Base-by-base conservation (phyloP, 2,888 invertebrate species). In the Odontothrips loti region DNA sequence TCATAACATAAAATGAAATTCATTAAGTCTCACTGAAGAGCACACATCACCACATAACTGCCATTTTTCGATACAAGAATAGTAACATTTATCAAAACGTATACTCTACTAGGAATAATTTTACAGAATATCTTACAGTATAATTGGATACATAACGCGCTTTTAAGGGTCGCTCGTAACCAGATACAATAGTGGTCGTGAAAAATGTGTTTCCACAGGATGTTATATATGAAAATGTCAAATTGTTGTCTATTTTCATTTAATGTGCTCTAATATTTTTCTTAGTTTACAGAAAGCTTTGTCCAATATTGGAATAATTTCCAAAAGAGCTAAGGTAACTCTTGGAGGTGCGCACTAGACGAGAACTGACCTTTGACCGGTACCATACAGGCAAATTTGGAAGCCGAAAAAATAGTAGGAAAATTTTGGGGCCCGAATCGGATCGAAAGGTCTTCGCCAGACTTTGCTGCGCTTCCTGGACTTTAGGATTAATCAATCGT, bases 351-450 rank as follows among this genome's bases (percentile, higher is more conserved):
- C 34, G 58, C 58, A 58, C n/a, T 58, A 20, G 20, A 58, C 58
- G 6, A n/a, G 58, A 17, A 51, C 15, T 58, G 58, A 58, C 68
- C 68, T 23, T 12, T 4, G 68, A 75, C 27, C 68, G 27, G 68
- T 27, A 75, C 27, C 68, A 75, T 75, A 75, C 68, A 75, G 68
- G 68, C 68, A 27, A 75, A 75, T 27, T 75, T 75, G 58, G 58
- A 58, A 43, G 34, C 34, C 34, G 34, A 43, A 43, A 43, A 43
- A 43, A 43, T 43, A 43, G 34, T 43, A 43, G 34, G 34, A 43
- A 6, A 43, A 58, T 58, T 58, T 58, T 58, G 58, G n/a, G 58
- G 58, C 58, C 58, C n/a, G 58, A 58, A 58, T 58, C 58, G n/a
- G 58, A n/a, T 58, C 58, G 17, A n/a, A 17, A 58, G 58, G 58